Evolutionary conservation across 2,113 vertebrate species (phyloP), one percentile per base, ranked within the genome.

Genomic region (Platysternon megacephalum): DNA sequence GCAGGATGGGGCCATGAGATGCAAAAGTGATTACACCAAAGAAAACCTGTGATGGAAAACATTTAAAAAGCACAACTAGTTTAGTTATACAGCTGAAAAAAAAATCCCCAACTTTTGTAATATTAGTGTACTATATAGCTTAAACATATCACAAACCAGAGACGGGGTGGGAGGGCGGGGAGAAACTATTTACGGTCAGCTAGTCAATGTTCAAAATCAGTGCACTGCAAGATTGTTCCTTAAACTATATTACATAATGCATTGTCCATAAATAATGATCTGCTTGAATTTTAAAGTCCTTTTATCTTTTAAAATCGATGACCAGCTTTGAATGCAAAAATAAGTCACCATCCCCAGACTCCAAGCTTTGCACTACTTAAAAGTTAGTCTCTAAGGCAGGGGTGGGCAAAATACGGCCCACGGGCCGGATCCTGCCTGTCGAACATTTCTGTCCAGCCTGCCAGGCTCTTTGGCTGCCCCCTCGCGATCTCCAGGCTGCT

Each of bases 231-330:
- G 35, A 65, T 35, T 65, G 58, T 35, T 65, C 32, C 32, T 29
- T 65, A 65, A 35, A 35, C 29, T 35, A 17, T 65, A 65, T 65
- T 65, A 32, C 58, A 65, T 65, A 65, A 35, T 61, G 29, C 5
- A 2, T 0, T 8, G 14, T 11, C n/a, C n/a, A 0, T 0, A 1
- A 32, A 2, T 3, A 2, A 44, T 61, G 58, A 12, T 3, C n/a
- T 0, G 32, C 24, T 24, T 9, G 10, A 14, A 4, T 7, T 8
- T 4, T 58, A 58, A 61, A 32, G 24, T 6, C 8, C 0, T 6
- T 14, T 6, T 2, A 4, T 46, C 1, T 26, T 2, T 16, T 74
- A 44, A 46, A 46, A 24, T 2, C n/a, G 6, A 1, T 0, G 3
- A 4, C n/a, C 26, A n/a, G 35, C 1, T 46, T 11, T 1, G 21